Evolutionary conservation across 1,140 invertebrate genomes (phyloP).

Genomic region (Drosophila sproati): DNA sequence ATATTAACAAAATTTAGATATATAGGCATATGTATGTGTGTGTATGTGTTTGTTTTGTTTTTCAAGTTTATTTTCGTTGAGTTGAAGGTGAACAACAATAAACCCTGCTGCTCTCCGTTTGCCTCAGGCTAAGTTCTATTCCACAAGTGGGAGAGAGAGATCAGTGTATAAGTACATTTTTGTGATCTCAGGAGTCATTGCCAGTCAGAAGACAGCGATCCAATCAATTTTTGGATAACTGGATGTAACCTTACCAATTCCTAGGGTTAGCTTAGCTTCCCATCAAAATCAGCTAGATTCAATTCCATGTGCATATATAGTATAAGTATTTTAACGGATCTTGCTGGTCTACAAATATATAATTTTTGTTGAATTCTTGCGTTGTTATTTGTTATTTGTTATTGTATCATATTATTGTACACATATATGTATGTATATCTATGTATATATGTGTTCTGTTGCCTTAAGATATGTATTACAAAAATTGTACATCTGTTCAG

Average conservation of each 20-base stretch:
- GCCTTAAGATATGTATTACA: not conserved
- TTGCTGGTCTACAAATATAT: slow-evolving; percentile 10
- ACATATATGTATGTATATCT: not conserved
- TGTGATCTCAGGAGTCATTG: too few relatives aligned
- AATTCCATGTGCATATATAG: slow-evolving; percentile 21
- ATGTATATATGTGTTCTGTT: not conserved
- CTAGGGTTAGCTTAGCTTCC: not conserved
- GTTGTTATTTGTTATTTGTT: not conserved
- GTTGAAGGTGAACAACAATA: too few relatives aligned
- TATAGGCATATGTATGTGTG: not conserved
- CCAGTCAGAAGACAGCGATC: too few relatives aligned
- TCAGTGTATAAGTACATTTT: not conserved
- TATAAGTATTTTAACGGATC: slow-evolving; percentile 10
- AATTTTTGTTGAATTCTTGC: not conserved
- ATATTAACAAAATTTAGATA: too few relatives aligned
- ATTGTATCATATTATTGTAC: not conserved
- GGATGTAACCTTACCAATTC: not conserved
- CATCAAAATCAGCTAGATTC: slow-evolving; percentile 12
- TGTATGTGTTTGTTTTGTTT: not conserved
- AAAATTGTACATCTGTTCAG: not conserved
- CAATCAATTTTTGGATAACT: too few relatives aligned
- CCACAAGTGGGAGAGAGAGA: not conserved
- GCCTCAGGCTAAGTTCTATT: not conserved
- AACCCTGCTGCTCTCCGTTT: too few relatives aligned
- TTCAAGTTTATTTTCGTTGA: too few relatives aligned